Conservation (phyloP, 2,888 invertebrate genomes). For the Neocrepidodera transversa region DNA sequence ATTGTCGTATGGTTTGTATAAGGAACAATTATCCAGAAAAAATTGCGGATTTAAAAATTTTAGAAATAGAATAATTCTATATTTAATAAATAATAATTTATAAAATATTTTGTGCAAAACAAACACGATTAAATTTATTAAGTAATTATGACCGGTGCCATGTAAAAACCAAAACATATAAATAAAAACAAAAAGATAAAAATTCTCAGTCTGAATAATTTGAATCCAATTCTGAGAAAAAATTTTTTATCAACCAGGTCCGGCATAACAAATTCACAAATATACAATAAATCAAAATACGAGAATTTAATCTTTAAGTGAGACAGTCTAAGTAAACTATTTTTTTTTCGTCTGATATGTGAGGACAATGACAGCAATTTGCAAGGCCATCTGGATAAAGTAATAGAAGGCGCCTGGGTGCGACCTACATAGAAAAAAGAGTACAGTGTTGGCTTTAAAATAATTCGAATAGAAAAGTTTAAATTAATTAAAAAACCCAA, state of each 20-base stretch:
- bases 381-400: conserved; percentile 50
- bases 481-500: too few species aligned
- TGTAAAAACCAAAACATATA: not conserved
- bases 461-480: too few species aligned
- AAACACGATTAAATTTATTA: too few species aligned
- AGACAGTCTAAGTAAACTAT: conserved; percentile 12
- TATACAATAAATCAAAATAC: conserved; percentile 7
- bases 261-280: not conserved
- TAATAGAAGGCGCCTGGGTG: conserved; percentile 44
- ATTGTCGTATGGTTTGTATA: too few species aligned
- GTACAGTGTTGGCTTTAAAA: not conserved
- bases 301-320: conserved; percentile 9
- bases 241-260: conserved; percentile 45
- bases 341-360: conserved; percentile 41
- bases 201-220: conserved; percentile 45
- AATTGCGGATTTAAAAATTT: too few species aligned
- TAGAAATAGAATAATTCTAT: too few species aligned
- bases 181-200: conserved; percentile 18
- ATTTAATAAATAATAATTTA: too few species aligned
- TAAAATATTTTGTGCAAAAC: too few species aligned
- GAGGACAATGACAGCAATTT: conserved; percentile 34
- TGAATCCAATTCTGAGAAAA: conserved; percentile 50
- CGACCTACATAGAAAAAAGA: conserved; percentile 47
- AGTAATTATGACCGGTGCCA: too few species aligned
- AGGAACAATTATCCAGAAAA: too few species aligned